Evolutionary conservation across 2,113 vertebrate genomes (phyloP), one percentile per base, ranked within the genome.

Genomic region (Lutjanus erythropterus): DNA sequence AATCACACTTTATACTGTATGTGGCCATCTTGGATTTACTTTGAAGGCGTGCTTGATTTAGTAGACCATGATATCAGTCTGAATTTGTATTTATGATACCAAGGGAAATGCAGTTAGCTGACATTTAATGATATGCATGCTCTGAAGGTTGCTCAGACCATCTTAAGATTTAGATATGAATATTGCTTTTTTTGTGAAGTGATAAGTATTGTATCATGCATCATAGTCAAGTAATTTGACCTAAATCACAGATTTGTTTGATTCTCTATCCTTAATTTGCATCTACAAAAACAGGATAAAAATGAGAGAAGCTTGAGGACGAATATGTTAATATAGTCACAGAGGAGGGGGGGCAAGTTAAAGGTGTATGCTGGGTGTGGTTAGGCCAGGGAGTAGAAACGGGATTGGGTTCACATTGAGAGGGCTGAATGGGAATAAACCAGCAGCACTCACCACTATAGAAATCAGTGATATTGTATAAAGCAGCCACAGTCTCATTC

Each of bases 401-500:
- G 73, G 81, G 84, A 66, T 59, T 72, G 77, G 81, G 94, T 77
- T 95, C 89, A 95, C 94, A 87, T 83, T 95, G 94, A 93, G 92
- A 85, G 93, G 91, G 94, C 76, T 88, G 88, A 86, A 75, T 65
- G 80, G 80, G 74, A 62, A 76, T 75, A 79, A 85, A 89, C 69
- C 94, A 95, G 92, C 92, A 85, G 90, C 94, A 98, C 97, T 98
- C 97, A 98, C 97, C 97, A 97, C 96, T 92, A 96, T 93, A 96
- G 95, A 97, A 96, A 94, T 97, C 96, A 97, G 96, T 96, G 95
- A 97, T 91, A 99, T 96, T 98, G 96, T 97, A 97, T 94, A 97
- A 97, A 97, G 96, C 96, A 95, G 96, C 96, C 96, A 97, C 92
- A 96, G 97, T 98, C 92, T 98, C 97, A 98, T 98, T 99, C 96